Evolutionary conservation across 2,797 vertebrate genomes (phyloP), one percentile per base, ranked within the genome.

Genomic region (Lophius americanus): DNA sequence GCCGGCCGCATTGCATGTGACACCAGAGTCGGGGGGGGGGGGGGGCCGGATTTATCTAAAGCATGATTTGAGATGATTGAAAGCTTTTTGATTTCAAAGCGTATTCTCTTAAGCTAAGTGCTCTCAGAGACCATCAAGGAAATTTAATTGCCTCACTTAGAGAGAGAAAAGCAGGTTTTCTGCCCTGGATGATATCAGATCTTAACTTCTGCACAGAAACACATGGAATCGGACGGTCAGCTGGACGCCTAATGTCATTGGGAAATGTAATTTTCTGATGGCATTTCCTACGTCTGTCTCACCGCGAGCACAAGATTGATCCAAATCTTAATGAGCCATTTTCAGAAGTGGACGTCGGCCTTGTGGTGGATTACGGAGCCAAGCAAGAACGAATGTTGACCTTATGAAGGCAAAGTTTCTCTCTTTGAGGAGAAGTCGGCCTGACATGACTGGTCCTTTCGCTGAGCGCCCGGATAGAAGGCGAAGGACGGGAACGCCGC

Each of bases 101-200:
- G 95, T 97, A 97, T 98, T 97, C 96, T 98, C 95, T 97, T 96
- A 96, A 96, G 95, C 94, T 98, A 98, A 99, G 97, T 99, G 97
- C 96, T 98, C 95, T 94, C 93, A 85, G 93, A 95, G 95, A 97
- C 96, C 95, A 96, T 96, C 93, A 94, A 96, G 95, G 94, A 97
- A 98, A 99, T 99, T 95, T 96, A 97, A 99, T 99, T 97, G 96
- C 95, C 96, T 95, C 93, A 96, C 97, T 98, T 94, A 96, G 94
- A 90, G 85, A 53, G 36, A 85, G 83, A 85, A 92, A 90, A 86
- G 74, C 68, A 92, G 94, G 93, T 97, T 96, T 97, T 97, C 95
- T 96, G 94, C 94, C 95, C 93, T 95, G 97, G 97, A 98, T 95
- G 93, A 96, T 98, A 98, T 98, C 95, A 98, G 96, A 96, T 95